A percentile compares a stretch with the other conserved stretches of the same genome.
phyloP scores from a whole-genome alignment of 2,113 vertebrate genomes.

The Macroglossus sobrinus region DNA sequence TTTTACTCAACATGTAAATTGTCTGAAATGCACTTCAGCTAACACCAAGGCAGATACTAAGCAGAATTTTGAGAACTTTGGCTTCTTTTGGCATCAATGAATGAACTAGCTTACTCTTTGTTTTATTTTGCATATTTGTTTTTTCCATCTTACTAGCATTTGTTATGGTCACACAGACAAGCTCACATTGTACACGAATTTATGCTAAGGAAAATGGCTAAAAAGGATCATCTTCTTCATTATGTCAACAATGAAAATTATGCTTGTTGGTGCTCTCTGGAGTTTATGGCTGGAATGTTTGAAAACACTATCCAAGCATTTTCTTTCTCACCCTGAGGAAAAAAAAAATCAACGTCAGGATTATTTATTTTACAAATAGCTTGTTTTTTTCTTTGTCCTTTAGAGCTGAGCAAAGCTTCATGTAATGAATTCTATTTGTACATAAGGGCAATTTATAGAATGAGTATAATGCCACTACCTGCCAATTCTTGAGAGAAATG shows the following conservation, averaged over 20 bases:
- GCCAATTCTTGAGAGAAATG: not conserved
- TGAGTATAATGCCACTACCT: not conserved
- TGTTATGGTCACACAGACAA: conserved; percentile 1
- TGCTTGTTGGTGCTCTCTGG: not conserved
- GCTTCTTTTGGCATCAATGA: not conserved
- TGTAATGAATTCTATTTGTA: conserved; percentile 55
- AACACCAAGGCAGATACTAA: not conserved
- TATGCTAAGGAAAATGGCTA: conserved; percentile 27
- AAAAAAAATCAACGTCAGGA: not conserved
- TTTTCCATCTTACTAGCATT: not conserved
- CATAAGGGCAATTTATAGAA: conserved; percentile 52
- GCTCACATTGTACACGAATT: not conserved
- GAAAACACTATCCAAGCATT: conserved; percentile 22
- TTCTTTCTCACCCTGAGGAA: not conserved
- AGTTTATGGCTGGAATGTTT: not conserved
- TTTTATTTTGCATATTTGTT: conserved; percentile 22
- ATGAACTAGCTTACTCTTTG: conserved; percentile 8
- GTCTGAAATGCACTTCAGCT: not conserved
- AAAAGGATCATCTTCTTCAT: conserved; percentile 41
- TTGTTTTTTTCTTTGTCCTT: conserved; percentile 26
- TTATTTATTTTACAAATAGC: conserved; percentile 48
- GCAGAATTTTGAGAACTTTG: not conserved
- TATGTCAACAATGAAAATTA: conserved; percentile 54
- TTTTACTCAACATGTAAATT: conserved; percentile 5
- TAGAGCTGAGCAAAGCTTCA: conserved; percentile 21